A percentile compares a stretch with the other conserved stretches of the same genome.
Evolutionary conservation across 2,888 invertebrate species (phyloP).

Genomic region (Heliconius erato): DNA sequence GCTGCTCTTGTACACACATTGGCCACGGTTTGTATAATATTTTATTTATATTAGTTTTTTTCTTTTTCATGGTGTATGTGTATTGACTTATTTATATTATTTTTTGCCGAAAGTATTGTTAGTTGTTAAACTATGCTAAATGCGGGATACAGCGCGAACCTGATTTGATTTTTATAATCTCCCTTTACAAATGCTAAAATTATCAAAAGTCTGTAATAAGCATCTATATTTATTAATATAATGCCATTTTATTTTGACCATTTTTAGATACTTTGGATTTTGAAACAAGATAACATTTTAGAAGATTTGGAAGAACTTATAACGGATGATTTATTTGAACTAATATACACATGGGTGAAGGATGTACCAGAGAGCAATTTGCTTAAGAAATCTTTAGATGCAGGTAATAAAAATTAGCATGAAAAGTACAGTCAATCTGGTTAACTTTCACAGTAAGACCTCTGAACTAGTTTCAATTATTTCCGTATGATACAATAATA

Average conservation of each 20-base stretch:
- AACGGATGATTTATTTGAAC: conserved; percentile 91
- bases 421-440: neutral
- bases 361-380: conserved; percentile 89
- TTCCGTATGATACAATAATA: too few species aligned
- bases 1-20: conserved; percentile 89
- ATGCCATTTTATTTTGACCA: neutral
- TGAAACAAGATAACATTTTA: conserved; percentile 87
- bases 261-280: conserved; percentile 82
- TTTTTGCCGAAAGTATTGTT: too few species aligned
- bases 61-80: too few species aligned
- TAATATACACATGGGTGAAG: conserved; percentile 91
- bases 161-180: too few species aligned
- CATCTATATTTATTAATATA: neutral
- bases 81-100: too few species aligned
- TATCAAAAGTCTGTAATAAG: too few species aligned
- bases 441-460: too few species aligned
- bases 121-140: too few species aligned
- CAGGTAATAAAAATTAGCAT: conserved; percentile 71
- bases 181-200: too few species aligned
- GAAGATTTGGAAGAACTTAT: conserved; percentile 89
- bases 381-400: conserved; percentile 94
- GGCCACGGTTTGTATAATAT: conserved; percentile 87
- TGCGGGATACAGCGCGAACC: too few species aligned
- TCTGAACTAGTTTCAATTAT: too few species aligned
- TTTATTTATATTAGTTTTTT: too few species aligned